Evolutionary conservation across 2,888 invertebrate species (phyloP).

Genomic region (Nudaria mundana): DNA sequence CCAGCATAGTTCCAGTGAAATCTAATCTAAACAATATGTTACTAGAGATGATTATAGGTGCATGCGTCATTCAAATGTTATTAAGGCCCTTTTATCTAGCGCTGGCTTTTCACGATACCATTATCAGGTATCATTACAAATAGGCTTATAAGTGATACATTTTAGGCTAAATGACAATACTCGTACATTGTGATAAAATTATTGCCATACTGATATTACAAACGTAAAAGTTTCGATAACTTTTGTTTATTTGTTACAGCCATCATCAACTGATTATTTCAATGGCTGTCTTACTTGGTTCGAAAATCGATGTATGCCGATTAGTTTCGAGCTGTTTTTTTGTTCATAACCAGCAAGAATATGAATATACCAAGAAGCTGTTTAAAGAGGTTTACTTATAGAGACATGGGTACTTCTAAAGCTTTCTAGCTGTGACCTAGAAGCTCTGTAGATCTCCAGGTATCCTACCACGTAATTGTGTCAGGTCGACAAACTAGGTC

Average conservation of each 20-base stretch:
- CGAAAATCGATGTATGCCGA: too few species aligned
- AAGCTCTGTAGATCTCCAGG: conserved; percentile 29
- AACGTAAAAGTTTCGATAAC: background rate
- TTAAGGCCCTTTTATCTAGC: conserved; percentile 19
- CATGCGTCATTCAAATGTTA: conserved; percentile 24
- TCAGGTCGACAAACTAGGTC: conserved; percentile 46
- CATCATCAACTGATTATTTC: too few species aligned
- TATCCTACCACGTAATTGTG: conserved; percentile 37
- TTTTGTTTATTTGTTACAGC: too few species aligned
- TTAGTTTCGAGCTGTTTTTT: too few species aligned
- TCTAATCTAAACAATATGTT: conserved; percentile 16
- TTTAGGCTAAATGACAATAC: background rate
- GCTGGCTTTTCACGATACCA: conserved; percentile 1
- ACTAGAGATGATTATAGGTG: conserved; percentile 8
- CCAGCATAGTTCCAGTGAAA: conserved; percentile 3
- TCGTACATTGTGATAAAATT: background rate
- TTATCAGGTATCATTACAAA: background rate
- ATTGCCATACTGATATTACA: background rate
- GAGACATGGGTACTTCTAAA: too few species aligned
- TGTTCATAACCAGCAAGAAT: too few species aligned
- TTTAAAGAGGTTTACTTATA: background rate
- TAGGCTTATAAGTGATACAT: background rate
- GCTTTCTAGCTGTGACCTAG: conserved; percentile 15
- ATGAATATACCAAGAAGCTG: background rate
- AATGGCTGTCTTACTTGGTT: too few species aligned